These are phyloP conservation scores for Odontamblyopus lacepedii DNA, from an alignment of 2,797 vertebrate genomes.

Conservation along the genomic window DNA sequence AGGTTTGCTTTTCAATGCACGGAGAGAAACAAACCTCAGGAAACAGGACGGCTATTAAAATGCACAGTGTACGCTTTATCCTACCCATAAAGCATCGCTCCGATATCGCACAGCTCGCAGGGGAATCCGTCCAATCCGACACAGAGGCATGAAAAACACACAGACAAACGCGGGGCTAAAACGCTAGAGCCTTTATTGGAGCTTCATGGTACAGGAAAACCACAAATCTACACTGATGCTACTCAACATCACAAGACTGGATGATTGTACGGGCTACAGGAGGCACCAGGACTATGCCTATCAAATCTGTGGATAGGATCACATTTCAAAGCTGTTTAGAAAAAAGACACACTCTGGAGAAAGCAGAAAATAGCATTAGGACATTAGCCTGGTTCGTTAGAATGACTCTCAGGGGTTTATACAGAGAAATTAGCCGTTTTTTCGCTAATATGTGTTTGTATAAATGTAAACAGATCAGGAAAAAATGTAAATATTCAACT, in stretches of 20 bases:
- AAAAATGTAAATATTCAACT: no score
- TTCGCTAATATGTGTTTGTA: neutral
- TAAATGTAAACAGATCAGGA: no score
- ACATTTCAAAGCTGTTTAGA: slow-evolving; percentile 58
- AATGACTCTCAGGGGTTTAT: neutral
- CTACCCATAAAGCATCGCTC: slow-evolving; percentile 51
- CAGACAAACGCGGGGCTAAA: slow-evolving; percentile 57
- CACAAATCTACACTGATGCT: slow-evolving; percentile 76
- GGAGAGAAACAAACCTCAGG: slow-evolving; percentile 55
- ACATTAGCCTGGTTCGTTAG: neutral
- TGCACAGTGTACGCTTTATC: slow-evolving; percentile 61
- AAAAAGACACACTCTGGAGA: slow-evolving; percentile 49
- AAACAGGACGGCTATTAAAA: slow-evolving; percentile 63
- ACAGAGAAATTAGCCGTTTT: neutral
- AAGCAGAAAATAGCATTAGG: slow-evolving; percentile 36
- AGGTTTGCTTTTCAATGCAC: slow-evolving; percentile 54
- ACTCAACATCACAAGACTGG: slow-evolving; percentile 74
- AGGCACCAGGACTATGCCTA: no score
- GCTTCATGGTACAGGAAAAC: slow-evolving; percentile 71
- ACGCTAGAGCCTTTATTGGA: slow-evolving; percentile 78
- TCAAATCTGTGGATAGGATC: slow-evolving; percentile 17
- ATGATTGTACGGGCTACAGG: slow-evolving; percentile 44
- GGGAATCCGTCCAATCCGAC: slow-evolving; percentile 46
- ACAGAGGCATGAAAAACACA: slow-evolving; percentile 19
- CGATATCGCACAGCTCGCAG: slow-evolving; percentile 38